Evolutionary conservation across 64 coral and sea anemone genomes (phyloP), one percentile per base, ranked within the genome.

Genomic region (Actinia equina): DNA sequence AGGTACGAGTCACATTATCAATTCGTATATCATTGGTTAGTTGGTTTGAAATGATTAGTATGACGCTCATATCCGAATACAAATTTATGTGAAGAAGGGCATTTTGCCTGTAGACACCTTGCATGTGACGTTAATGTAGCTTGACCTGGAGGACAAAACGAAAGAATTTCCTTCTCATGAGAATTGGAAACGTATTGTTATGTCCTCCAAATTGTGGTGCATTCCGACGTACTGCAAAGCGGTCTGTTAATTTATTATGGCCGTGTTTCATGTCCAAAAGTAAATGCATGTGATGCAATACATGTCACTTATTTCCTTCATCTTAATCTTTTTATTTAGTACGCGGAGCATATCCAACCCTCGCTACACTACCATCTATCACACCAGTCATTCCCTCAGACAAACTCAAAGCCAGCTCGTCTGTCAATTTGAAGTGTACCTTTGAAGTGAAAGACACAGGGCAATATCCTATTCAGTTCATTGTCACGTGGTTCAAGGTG

Each of bases 401-500:
- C 27, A 20, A 55, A 18, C 67, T 70, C 18, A 59, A 76, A 65
- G 94, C 87, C 58, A 61, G 89, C 23, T 86, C 82, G 15, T 92
- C 89, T 19, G 55, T 95, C 64, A 86, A 80, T 8, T 65, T 95
- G 11, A 85, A 45, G 6, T 95, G 94, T 58, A 59, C 90, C 9
- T 95, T 92, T 59, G 77, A 60, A 17, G 54, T 85, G 2, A 53
- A 23, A 3, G 90, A 89, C 77, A 49, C 87, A 17, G 94, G 82
- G n/a, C 87, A 88, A 18, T 89, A 59, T 60, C 37, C 54, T 59
- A 82, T 89, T 52, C 70, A 83, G 2, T 95, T 85, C 52, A 82
- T 53, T 25, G 87, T 95, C 87, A 95, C 94, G 64, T 95, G 90
- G 94, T 92, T 88, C 88, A 95, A 92, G 27, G 49, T 41, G 52